A percentile compares a stretch with the other conserved stretches of the same genome.
Evolutionary conservation across 2,113 vertebrate species (phyloP).

Genomic region (Rhinogobius similis): DNA sequence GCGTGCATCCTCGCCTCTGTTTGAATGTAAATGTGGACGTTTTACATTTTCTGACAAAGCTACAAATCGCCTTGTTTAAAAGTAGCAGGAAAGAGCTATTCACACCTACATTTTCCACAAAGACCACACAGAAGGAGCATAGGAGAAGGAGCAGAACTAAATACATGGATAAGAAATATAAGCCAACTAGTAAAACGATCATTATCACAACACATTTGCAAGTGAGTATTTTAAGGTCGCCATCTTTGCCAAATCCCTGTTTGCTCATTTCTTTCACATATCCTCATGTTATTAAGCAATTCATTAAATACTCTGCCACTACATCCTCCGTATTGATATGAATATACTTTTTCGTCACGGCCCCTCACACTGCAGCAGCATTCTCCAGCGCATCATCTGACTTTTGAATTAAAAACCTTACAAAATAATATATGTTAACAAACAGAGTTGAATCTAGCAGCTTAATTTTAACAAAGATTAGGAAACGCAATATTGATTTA

Average conservation of each 20-base stretch:
- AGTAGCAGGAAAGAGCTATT: neutral
- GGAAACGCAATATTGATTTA: conserved; percentile 36
- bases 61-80: neutral
- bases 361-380: neutral
- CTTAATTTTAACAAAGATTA: conserved; percentile 10
- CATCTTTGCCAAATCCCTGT: neutral
- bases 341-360: neutral
- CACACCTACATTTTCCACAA: neutral
- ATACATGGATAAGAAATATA: no score
- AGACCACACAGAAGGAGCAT: neutral
- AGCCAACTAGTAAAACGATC: no score
- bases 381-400: conserved; percentile 3
- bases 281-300: neutral
- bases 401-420: neutral
- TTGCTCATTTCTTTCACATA: neutral
- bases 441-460: neutral
- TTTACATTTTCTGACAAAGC: neutral
- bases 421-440: neutral
- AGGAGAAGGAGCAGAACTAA: neutral
- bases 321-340: neutral
- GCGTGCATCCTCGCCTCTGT: neutral
- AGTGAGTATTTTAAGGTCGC: no score
- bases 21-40: neutral
- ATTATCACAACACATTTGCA: no score
- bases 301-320: neutral